These are phyloP conservation scores for Orthosia incerta DNA, from an alignment of 2,888 invertebrate genomes.

Conservation along the genomic window DNA sequence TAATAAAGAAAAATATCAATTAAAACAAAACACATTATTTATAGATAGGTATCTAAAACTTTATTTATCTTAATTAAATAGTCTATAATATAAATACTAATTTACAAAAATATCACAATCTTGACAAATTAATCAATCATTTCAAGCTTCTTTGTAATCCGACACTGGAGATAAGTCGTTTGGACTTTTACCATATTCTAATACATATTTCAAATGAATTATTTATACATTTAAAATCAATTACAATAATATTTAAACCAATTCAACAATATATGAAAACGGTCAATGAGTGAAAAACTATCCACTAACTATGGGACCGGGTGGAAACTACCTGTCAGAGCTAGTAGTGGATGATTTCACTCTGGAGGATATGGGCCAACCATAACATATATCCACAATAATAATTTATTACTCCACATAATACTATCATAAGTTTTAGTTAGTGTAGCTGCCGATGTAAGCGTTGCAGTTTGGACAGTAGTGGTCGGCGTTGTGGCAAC, in stretches of 20 bases:
- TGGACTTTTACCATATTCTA: neutral
- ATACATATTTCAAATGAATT: neutral
- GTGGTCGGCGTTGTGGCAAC: slow-evolving; percentile 89
- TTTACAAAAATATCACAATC: neutral
- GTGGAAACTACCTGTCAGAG: neutral
- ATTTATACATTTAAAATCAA: neutral
- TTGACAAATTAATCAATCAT: neutral
- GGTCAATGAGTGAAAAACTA: neutral
- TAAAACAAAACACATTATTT: slow-evolving; percentile 11
- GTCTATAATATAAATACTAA: neutral
- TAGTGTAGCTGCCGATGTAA: slow-evolving; percentile 87
- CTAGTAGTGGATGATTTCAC: neutral
- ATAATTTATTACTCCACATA: slow-evolving; percentile 4
- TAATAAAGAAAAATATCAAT: neutral
- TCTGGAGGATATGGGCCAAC: neutral
- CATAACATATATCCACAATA: neutral
- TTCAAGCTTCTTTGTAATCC: neutral
- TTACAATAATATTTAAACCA: neutral
- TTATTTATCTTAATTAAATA: neutral
- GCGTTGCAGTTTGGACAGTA: slow-evolving; percentile 91
- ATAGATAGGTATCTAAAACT: neutral
- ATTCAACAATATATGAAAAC: neutral
- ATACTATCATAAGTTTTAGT: slow-evolving; percentile 20
- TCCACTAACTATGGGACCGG: neutral
- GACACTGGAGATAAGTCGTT: neutral